Evolutionary conservation across 2,113 vertebrate genomes (phyloP).

Genomic region (Himantopus leucocephalus): DNA sequence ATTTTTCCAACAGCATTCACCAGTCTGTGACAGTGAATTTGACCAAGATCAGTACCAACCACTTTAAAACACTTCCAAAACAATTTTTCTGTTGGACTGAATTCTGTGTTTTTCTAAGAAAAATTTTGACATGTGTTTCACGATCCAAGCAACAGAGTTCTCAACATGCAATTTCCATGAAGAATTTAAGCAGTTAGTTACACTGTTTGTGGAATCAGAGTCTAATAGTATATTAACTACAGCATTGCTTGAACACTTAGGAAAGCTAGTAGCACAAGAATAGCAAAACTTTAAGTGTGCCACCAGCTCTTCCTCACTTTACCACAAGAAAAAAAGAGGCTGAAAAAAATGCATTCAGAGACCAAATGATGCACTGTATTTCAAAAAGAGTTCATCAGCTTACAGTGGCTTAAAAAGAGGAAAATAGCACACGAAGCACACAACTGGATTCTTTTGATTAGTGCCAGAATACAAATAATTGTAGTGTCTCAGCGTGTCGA

Average conservation of each 20-base stretch:
- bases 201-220: background rate
- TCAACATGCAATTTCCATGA: background rate
- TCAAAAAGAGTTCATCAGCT: background rate
- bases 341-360: background rate
- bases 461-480: constrained; percentile 2
- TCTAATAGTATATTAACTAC: background rate
- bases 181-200: background rate
- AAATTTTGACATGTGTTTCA: background rate
- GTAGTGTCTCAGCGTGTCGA: background rate
- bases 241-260: background rate
- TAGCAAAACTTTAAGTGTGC: background rate
- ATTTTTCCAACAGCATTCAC: background rate
- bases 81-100: background rate
- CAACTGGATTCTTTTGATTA: background rate
- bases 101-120: background rate
- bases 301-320: background rate
- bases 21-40: background rate
- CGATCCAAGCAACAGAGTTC: background rate
- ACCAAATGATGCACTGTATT: background rate
- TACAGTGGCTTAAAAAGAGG: background rate
- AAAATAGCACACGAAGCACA: background rate
- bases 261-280: background rate
- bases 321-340: background rate
- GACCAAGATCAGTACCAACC: background rate
- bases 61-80: background rate